Base-by-base conservation (phyloP, 2,888 invertebrate species). In the Sericinus montela region DNA sequence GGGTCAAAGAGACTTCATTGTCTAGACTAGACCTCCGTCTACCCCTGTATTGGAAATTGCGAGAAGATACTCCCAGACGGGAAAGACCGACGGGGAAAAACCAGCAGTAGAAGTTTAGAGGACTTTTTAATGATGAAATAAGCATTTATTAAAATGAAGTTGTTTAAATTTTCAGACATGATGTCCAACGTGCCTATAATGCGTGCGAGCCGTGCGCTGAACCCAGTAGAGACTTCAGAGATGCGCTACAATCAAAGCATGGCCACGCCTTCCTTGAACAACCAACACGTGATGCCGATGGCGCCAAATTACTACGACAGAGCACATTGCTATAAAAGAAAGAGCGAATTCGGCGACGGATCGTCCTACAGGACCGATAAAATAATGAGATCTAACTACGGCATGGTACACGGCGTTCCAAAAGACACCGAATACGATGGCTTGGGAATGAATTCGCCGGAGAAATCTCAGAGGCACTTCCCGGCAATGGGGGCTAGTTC, bases 341-440 rank as follows among this genome's bases (percentile, higher is more conserved):
- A 87, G 54, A 81, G 79, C 54, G 84, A 87, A 29, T 88, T 83
- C 47, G 77, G 77, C 1, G 85, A 86, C 52, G 72, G 76, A 0
- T 72, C 83, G 0, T 60, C 74, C 1, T 87, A 82, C 46, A 78
- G 84, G 55, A 74, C 75, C 1, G 85, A 87, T 43, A 88, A 87
- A 67, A 79, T 87, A 34, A 84, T 87, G 84, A 69, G 88, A 44
- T 72, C 80, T 1, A 72, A 71, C 41, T 86, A 84, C 52, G 68
- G 65, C 30, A 80, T 80, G 79, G 71, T 79, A 1, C 86, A 82
- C 44, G 72, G 73, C 14, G 48, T 67, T 28, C 65, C 72, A 3
- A 80, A 80, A 44, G 77, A 80, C 10, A 19, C 64, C 0, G 82
- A 82, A 9, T 85, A 77, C 48, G 78, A 78, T 25, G 56, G 60